Conservation (phyloP, 2,888 invertebrate genomes). For the Pristionchus maxplancki region DNA sequence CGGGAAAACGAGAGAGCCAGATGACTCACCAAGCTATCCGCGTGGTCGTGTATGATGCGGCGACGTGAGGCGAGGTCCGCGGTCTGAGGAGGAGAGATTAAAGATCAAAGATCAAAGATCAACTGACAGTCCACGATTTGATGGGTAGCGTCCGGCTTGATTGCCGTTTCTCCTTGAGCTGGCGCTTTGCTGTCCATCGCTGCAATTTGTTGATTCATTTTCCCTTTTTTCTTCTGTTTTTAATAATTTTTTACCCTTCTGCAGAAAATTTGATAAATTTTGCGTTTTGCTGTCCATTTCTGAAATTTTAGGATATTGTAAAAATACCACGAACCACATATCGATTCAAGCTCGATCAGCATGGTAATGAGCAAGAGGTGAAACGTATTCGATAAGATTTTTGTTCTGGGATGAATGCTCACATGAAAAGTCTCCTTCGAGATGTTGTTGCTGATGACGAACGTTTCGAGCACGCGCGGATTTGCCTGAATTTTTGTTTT, state of each 20-base stretch:
- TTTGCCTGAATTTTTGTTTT: neutral
- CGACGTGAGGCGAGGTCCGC: slow-evolving; percentile 35
- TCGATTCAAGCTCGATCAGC: no score
- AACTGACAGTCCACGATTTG: slow-evolving; percentile 41
- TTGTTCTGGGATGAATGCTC: no score
- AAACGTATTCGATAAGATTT: no score
- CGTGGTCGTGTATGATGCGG: slow-evolving; percentile 19
- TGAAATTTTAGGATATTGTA: no score
- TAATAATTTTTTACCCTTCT: neutral
- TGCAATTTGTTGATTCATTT: neutral
- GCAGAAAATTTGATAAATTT: no score
- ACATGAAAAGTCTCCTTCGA: slow-evolving; percentile 24
- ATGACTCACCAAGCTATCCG: slow-evolving; percentile 22
- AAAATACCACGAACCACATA: no score
- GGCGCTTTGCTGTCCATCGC: slow-evolving; percentile 31
- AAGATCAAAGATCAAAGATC: slow-evolving; percentile 16
- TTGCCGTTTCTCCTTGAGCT: slow-evolving; percentile 15
- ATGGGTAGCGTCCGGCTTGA: slow-evolving; percentile 22
- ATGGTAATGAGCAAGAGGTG: no score
- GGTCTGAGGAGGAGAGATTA: neutral
- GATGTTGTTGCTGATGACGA: neutral
- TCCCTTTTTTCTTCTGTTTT: neutral
- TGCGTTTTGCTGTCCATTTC: no score
- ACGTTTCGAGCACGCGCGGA: slow-evolving; percentile 23
- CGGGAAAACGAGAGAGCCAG: no score